Base-by-base conservation (phyloP, 2,888 invertebrate genomes). In the Lepidonotus clava region DNA sequence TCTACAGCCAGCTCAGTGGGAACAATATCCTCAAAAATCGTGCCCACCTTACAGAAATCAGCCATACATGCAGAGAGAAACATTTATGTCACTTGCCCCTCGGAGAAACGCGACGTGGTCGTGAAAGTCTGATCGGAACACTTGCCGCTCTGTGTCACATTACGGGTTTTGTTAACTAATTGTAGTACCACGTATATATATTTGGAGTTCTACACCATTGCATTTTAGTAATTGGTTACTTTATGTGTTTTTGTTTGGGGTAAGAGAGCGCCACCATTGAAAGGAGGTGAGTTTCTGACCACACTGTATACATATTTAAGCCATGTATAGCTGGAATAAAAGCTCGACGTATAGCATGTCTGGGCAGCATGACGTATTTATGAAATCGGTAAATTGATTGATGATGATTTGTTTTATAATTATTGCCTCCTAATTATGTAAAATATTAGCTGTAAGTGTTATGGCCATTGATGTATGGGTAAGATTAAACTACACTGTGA, bases 1-100 rank as follows among this genome's bases (percentile, higher is more conserved):
- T 80, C 80, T 1, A 41, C 80, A 6, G 34, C 46, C 46, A 80
- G 80, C 28, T 80, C 80, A 14, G 80, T 80, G 24, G 80, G 46
- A 24, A 80, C 80, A 24, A 80, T 80, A 14, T 80, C 80, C 18
- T 80, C 80, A 28, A 80, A 80, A 28, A 41, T 80, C 41, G 80
- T 51, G 24, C 80, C 80, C 28, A 46, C 80, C 6, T 46, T 80
- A 46, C 80, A 80, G 28, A 80, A 80, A 46, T 41, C 51, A 5
- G 24, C 80, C 8, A 34, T 46, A 18, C 46, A 41, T 46, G 80
- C 24, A 24, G 46, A 80, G 18, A 32, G 80, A 28, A 80, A 80
- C 34, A 80, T 80, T 51, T 80, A 80, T 80, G 80, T 80, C 21
- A 46, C 32, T 1, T 80, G 51, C 80, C 80, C 80, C 18, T 41